These are phyloP conservation scores for Sylvietta virens DNA, from an alignment of 2,113 vertebrate species.

Conservation along the genomic window DNA sequence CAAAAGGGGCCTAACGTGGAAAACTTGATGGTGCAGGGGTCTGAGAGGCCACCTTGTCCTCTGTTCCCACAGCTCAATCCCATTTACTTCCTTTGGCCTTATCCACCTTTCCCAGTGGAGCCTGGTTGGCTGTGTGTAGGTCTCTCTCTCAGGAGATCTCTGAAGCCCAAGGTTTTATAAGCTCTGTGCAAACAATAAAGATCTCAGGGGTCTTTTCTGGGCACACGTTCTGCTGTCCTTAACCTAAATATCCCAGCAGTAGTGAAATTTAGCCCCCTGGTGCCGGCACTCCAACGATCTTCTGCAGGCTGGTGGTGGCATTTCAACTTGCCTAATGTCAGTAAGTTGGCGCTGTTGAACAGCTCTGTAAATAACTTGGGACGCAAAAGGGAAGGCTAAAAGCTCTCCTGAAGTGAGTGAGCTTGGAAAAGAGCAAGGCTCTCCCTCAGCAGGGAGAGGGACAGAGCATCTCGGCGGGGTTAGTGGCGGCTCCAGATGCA, in stretches of 20 bases:
- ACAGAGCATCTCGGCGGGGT: background rate
- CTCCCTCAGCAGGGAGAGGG: background rate
- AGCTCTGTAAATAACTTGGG: background rate
- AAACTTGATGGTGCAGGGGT: background rate
- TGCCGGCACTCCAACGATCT: background rate
- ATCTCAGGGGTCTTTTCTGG: background rate
- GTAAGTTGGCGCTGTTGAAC: background rate
- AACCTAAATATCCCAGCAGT: constrained; percentile 5
- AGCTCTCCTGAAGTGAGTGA: background rate
- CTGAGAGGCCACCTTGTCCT: background rate
- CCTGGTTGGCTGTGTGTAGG: rapidly evolving
- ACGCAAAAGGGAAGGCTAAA: background rate
- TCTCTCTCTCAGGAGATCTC: background rate
- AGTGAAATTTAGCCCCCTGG: background rate
- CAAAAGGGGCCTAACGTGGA: background rate
- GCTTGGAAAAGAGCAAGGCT: background rate
- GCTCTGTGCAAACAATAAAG: background rate
- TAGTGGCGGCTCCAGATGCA: background rate
- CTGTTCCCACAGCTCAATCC: background rate
- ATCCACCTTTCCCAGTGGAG: background rate
- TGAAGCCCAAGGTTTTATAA: background rate
- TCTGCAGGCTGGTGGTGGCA: background rate
- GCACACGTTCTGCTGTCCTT: background rate
- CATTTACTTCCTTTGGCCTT: background rate
- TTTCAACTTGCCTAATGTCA: background rate